phyloP scores from a whole-genome alignment of 2,888 invertebrate genomes.

The Anorthoa munda region DNA sequence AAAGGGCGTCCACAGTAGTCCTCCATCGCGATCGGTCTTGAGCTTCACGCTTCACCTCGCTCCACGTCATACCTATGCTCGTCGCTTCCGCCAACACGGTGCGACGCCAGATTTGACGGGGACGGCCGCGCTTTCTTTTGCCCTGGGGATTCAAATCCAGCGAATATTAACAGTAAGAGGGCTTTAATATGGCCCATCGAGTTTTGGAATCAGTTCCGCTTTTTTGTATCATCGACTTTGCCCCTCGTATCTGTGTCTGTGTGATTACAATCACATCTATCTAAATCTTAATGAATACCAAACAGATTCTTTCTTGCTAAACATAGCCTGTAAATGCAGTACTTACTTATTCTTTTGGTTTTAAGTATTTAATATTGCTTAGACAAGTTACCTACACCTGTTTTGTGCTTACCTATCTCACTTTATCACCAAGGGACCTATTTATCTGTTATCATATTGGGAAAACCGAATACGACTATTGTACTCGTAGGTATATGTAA shows the following conservation, averaged over 20 bases:
- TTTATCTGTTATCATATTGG: constrained; percentile 18
- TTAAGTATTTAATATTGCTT: background rate
- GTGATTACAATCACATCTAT: background rate
- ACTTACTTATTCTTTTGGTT: background rate
- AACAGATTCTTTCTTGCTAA: background rate
- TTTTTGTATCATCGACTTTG: too few species aligned
- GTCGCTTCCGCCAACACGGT: too few species aligned
- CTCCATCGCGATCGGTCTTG: too few species aligned
- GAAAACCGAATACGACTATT: background rate
- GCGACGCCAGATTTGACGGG: too few species aligned
- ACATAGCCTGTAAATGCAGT: background rate
- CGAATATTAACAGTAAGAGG: too few species aligned
- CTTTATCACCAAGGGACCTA: constrained; percentile 14
- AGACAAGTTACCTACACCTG: background rate
- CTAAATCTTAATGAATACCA: background rate
- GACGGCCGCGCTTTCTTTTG: too few species aligned
- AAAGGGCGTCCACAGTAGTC: too few species aligned
- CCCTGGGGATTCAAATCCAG: too few species aligned
- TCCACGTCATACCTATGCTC: too few species aligned
- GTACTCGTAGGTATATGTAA: background rate
- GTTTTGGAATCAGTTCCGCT: background rate
- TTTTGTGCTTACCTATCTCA: constrained; percentile 1
- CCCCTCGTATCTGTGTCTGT: background rate
- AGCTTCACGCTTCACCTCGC: too few species aligned
- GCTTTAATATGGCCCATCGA: background rate